Evolutionary conservation across 2,888 invertebrate genomes (phyloP), one percentile per base, ranked within the genome.

Genomic region (Diogma glabrata): DNA sequence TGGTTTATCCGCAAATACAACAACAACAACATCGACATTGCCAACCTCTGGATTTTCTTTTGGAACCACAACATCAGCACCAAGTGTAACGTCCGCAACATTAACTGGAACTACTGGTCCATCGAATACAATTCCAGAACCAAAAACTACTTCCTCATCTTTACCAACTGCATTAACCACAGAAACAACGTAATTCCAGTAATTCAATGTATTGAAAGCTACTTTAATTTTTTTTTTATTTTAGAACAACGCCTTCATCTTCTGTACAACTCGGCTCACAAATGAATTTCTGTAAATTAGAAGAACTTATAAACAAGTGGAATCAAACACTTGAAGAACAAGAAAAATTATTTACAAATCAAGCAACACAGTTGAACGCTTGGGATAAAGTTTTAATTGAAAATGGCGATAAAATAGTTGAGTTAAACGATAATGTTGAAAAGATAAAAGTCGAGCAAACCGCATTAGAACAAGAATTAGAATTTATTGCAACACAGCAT

Each of bases 281-380:
- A 1, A 72, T 93, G 64, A 85, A 82, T 6, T 94, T 90, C 66
- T 78, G 82, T 2, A 90, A 93, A 63, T 69, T 94, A 3, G 94
- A 94, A 66, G 94, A 94, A 62, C 77, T 81, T 30, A 89, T 95
- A 53, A 93, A 94, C 70, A 92, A 95, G 67, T 96, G 94, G 93
- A 91, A 87, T 0, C 66, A 87, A 1, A 93, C 94, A 60, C 67
- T 96, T 33, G 91, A 93, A 58, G 92, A 93, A 57, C 93, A 94
- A 64, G 94, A 95, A 64, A 87, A 87, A 64, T 79, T 85, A 0
- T 96, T 95, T 64, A 81, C 91, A 53, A 88, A 91, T 66, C 95
- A 95, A 67, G 95, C 95, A 0, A 88, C 90, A 4, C 91, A 94
- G 70, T 82, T 96, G 52, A 96, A 96, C 69, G 88, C 90, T 0